Evolutionary conservation across 2,113 vertebrate genomes (phyloP), one percentile per base, ranked within the genome.

Genomic region (Poecile atricapillus): DNA sequence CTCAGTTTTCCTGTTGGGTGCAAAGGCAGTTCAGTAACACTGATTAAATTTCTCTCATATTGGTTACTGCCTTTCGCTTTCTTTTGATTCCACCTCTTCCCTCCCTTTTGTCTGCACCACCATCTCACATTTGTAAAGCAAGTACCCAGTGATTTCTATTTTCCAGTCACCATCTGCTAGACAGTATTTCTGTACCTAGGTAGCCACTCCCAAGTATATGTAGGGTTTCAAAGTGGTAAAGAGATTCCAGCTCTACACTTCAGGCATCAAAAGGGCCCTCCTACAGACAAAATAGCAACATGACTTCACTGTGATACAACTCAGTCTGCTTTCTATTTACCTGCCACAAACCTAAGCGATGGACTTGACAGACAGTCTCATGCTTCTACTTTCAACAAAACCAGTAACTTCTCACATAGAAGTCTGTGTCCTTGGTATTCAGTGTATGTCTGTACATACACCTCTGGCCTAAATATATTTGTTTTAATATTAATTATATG

Each of bases 261-360:
- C 14, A 43, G 64, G 37, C 21, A 52, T 81, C 58, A 80, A 56
- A 76, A 85, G 13, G 15, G 33, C 35, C 21, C 28, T 67, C 28
- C 52, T 81, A 71, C 19, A 46, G 37, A 52, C 37, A 67, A 71
- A 86, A 63, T 52, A 82, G 15, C 52, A 89, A 35, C n/a, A 35
- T 71, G 35, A 37, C 23, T 82, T 71, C 21, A 46, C 39, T 59
- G 55, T 59, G 15, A 64, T 88, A 27, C 21, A 64, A 53, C 56
- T 75, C 39, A 15, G 23, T n/a, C 39, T 79, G 39, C 12, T 88
- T 75, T 94, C 75, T 65, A 69, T 80, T 84, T 88, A 75, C 50
- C 39, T 80, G 20, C 49, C 27, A 49, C 20, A 70, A 59, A 4
- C 56, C 20, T 75, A n/a, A 79, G 10, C 1, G 2, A 37, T 31